Conservation (phyloP, 2,113 vertebrate genomes). For the Pleuronectes platessa region DNA sequence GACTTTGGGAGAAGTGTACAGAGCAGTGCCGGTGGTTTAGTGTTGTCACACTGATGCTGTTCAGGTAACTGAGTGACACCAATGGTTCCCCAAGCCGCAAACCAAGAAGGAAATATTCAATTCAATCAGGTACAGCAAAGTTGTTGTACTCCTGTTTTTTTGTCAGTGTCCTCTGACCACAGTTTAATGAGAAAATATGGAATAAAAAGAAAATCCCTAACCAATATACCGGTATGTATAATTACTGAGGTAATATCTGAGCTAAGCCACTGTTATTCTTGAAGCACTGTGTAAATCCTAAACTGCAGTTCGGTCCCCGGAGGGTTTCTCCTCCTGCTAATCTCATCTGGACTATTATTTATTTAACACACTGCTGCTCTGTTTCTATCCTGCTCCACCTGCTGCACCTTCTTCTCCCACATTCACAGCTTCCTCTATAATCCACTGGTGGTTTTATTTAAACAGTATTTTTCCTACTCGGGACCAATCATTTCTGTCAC, state of each 20-base stretch:
- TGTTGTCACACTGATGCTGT: no score
- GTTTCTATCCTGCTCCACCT: background rate
- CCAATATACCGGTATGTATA: background rate
- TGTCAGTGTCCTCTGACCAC: background rate
- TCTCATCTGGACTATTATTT: background rate
- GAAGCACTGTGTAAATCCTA: no score
- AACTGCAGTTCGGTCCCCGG: background rate
- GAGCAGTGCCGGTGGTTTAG: no score
- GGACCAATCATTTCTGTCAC: background rate
- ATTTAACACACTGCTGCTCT: background rate
- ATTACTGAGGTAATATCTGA: background rate
- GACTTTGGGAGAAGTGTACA: no score
- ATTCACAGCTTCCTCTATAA: background rate
- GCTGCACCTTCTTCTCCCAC: background rate
- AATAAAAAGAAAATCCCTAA: conserved; percentile 7
- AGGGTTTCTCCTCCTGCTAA: no score
- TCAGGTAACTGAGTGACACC: no score
- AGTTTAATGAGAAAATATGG: conserved; percentile 17
- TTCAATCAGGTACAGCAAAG: background rate
- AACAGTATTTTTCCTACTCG: background rate
- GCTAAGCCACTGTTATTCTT: background rate
- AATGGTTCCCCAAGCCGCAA: background rate
- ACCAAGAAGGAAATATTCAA: conserved; percentile 23
- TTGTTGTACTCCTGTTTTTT: conserved; percentile 6
- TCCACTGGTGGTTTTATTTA: background rate